These are phyloP conservation scores for Tipula lateralis DNA, from an alignment of 2,888 invertebrate species.

Conservation along the genomic window DNA sequence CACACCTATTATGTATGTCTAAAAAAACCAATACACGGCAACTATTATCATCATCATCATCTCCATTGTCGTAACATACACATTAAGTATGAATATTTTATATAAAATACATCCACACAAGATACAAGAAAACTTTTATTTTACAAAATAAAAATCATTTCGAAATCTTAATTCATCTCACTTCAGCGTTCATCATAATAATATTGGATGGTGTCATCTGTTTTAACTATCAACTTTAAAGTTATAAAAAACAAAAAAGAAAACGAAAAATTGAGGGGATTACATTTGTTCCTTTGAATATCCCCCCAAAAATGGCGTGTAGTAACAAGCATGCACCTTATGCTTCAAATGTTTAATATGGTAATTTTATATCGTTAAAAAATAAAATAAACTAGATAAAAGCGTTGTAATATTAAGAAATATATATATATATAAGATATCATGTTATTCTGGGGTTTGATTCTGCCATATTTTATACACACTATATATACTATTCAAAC, in stretches of 20 bases:
- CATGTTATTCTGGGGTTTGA: neutral
- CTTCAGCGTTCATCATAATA: constrained; percentile 14
- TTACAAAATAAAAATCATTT: neutral
- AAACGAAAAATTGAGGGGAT: neutral
- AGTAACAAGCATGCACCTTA: constrained; percentile 19
- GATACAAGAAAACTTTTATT: neutral
- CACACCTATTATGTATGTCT: neutral
- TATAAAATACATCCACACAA: neutral
- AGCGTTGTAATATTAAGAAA: neutral
- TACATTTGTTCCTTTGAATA: neutral
- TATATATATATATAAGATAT: neutral
- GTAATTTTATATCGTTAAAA: constrained; percentile 26
- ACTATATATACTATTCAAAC: too few species aligned
- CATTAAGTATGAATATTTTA: neutral
- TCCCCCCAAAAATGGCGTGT: neutral
- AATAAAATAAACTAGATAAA: neutral
- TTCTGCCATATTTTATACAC: neutral
- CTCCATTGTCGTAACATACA: neutral
- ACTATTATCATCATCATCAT: neutral
- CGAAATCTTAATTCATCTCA: constrained; percentile 12
- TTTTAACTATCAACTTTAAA: constrained; percentile 29
- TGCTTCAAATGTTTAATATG: constrained; percentile 29
- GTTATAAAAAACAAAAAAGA: neutral
- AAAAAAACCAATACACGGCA: too few species aligned
- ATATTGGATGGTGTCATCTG: constrained; percentile 26